A percentile compares a stretch with the other conserved stretches of the same genome.
phyloP scores from a whole-genome alignment of 2,113 vertebrate genomes.

The Sylvia atricapilla region DNA sequence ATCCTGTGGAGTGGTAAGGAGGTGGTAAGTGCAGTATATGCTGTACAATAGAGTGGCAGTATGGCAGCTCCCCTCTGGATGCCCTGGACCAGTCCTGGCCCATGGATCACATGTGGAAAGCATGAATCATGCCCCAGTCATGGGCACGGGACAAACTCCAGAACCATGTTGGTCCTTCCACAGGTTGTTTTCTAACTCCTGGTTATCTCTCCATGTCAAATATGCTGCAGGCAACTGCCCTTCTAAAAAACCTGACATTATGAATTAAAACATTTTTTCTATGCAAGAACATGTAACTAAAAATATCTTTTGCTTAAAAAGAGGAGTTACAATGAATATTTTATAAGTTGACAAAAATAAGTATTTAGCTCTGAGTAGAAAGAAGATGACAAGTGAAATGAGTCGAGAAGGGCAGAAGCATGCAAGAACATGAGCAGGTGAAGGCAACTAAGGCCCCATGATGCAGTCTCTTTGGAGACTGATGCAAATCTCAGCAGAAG shows the following conservation, averaged over 20 bases:
- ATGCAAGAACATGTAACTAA: not conserved
- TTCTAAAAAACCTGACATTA: not conserved
- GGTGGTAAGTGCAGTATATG: not conserved
- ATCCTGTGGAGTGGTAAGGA: not conserved
- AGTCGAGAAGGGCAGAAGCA: not conserved
- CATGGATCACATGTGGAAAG: not conserved
- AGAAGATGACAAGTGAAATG: not conserved
- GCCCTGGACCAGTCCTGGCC: not conserved
- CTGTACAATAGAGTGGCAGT: not conserved
- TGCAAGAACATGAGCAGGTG: not conserved
- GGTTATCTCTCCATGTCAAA: not conserved
- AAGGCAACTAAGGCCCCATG: not conserved
- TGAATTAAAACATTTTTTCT: not conserved
- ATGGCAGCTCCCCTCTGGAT: not conserved
- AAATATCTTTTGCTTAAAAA: not conserved
- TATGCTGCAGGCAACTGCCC: not conserved
- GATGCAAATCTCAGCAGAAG: not conserved
- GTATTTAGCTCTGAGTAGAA: not conserved
- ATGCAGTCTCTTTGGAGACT: not conserved
- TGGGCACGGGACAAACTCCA: not conserved
- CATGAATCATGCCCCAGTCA: accelerated
- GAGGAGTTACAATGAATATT: not conserved
- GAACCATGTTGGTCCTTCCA: not conserved
- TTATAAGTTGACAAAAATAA: not conserved
- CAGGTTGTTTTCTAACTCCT: not conserved